Evolutionary conservation across 2,797 vertebrate species (phyloP), one percentile per base, ranked within the genome.

Genomic region (Bradypodion ventrale): DNA sequence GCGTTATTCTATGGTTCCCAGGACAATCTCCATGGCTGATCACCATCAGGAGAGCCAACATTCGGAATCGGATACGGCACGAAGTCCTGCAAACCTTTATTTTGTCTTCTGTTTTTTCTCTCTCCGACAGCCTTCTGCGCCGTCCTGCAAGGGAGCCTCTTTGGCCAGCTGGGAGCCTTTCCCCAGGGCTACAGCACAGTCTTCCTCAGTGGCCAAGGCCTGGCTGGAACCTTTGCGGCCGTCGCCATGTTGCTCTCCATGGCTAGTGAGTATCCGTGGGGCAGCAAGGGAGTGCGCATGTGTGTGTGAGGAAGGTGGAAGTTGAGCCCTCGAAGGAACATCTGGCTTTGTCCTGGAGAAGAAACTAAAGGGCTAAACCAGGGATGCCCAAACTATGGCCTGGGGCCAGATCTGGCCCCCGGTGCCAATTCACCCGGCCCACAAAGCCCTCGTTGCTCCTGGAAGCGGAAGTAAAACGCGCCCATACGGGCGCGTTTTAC

Each of bases 191-290:
- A 97, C 96, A 98, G 96, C 91, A 93, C 97, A 2, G 35, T 97
- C 72, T 98, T 98, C 89, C 97, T 98, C 96, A 98, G 98, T 0
- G 98, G 98, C 70, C 98, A 98, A 91, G 97, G 97, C 29, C 96
- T 98, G 76, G 98, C 97, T 0, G 98, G 98, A 35, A 97, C 97
- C 32, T 98, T 98, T 0, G 98, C 98, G 0, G 96, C 97, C 65
- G 15, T 97, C 2, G 97, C 98, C 89, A 97, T 98, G 96, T 91
- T 98, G 83, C 46, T 97, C 1, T 96, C 98, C 81, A 96, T 97
- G 46, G 96, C 96, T 93, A 97, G 97, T 98, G 90, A 98, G 97
- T 94, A 8, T 40, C 66, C 1, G 5, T 8, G 10, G 7, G 40
- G 19, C n/a, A n/a, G n/a, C n/a, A n/a, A n/a, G n/a, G n/a, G n/a